Base-by-base conservation (phyloP, 2,888 invertebrate genomes). In the Dicyrtomina minuta region DNA sequence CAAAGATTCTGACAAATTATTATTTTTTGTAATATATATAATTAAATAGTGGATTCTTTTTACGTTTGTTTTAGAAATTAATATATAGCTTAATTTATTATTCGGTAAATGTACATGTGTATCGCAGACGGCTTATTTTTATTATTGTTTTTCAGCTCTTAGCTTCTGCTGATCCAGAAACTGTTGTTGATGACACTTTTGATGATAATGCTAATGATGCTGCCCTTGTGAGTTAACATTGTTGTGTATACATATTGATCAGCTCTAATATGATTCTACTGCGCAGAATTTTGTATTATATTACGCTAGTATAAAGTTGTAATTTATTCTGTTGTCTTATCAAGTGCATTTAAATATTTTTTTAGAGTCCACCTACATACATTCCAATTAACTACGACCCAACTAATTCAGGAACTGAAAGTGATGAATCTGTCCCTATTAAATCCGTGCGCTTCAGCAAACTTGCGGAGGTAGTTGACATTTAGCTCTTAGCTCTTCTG, bases 401-500 rank as follows among this genome's bases (percentile, higher is more conserved):
- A 66, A 85, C 85, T 76, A 86, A 84, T 75, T 90, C 90, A 55
- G 90, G 90, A 51, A 90, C 90, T 41, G 91, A 92, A 81, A 90
- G 90, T 77, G 91, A 95, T 83, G 95, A 93, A 81, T 91, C 91
- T 68, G 89, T 90, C 15, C 87, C 72, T n/a, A 73, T 90, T 70
- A 88, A 91, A 75, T 91, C 92, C 67, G 96, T 96, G 13, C 87
- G 96, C 71, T 95, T 95, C 81, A 94, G 91, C 81, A 93, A 93
- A 84, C 85, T 96, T 77, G 84, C 84, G 56, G 85, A 86, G 81
- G 85, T 86, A 74, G n/a, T n/a, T 26, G 1, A 49, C 20, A 26
- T 41, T 39, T 13, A 27, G 17, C 8, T 15, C 6, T 51, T 8
- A 15, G 51, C 17, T 17, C 17, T 15, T 15, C 8, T 46, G 17